Percentiles rank a stretch among this genome's conserved stretches.
Evolutionary conservation across 2,797 vertebrate genomes (phyloP).

Genomic region (Carduelis carduelis): DNA sequence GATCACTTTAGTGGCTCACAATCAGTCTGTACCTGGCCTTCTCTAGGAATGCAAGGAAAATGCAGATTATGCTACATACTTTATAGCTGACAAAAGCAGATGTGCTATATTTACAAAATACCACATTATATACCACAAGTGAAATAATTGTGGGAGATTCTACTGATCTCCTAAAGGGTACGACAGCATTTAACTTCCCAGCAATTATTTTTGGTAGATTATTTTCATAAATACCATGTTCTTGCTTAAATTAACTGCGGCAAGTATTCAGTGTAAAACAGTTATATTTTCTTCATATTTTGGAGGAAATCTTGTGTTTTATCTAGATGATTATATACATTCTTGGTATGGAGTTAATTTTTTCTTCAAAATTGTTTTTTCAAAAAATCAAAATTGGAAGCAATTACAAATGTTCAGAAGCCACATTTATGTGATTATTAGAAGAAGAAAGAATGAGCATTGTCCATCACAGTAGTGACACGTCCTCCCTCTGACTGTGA

Average conservation of each 20-base stretch:
- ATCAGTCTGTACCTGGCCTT: background rate
- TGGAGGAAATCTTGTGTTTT: background rate
- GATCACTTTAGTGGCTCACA: background rate
- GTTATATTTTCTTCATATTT: background rate
- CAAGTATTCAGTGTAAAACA: background rate
- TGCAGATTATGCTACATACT: background rate
- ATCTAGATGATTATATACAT: background rate
- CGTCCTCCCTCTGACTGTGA: background rate
- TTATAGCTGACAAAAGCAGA: background rate
- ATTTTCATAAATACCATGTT: background rate
- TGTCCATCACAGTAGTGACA: background rate
- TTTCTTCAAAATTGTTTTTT: background rate
- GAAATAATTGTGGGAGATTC: background rate
- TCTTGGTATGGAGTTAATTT: background rate
- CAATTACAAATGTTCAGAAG: background rate
- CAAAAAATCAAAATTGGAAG: background rate
- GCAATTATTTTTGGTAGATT: background rate
- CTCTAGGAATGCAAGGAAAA: background rate
- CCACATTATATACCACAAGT: background rate
- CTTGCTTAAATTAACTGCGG: background rate
- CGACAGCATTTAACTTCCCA: background rate
- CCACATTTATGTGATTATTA: background rate
- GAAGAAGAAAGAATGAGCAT: background rate
- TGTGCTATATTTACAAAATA: background rate
- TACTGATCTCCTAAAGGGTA: background rate